These are phyloP conservation scores for Erebia palarica DNA, from an alignment of 2,888 invertebrate genomes.

Conservation along the genomic window DNA sequence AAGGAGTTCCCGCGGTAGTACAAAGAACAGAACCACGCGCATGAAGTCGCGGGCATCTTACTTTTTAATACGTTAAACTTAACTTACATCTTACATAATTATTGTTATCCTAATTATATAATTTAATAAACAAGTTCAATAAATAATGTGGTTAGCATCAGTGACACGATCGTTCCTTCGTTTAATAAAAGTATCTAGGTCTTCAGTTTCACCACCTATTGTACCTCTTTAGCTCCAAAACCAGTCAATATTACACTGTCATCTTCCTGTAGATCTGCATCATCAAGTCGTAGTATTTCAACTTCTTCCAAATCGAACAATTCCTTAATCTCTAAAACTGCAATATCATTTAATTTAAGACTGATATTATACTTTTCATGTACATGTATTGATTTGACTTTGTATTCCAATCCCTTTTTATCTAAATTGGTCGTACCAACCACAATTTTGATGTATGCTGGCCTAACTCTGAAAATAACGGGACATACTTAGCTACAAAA, in stretches of 20 bases:
- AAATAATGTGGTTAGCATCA: no score
- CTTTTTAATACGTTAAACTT: no score
- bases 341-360: conserved; percentile 63
- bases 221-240: conserved; percentile 66
- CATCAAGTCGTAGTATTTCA: conserved; percentile 49
- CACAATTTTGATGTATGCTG: conserved; percentile 59
- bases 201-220: no score
- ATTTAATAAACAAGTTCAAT: no score
- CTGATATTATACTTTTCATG: conserved; percentile 55
- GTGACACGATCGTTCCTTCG: no score
- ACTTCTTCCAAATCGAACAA: conserved; percentile 54
- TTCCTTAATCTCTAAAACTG: conserved; percentile 56
- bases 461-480: conserved; percentile 56
- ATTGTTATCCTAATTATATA: no score
- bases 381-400: conserved; percentile 53
- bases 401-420: conserved; percentile 53
- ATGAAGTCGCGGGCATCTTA: no score
- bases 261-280: conserved; percentile 53
- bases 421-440: conserved; percentile 66
- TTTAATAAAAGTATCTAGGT: no score
- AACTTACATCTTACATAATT: no score
- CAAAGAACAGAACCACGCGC: no score
- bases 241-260: conserved; percentile 62
- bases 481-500: no score
- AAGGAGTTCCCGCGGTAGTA: no score